phyloP scores from a whole-genome alignment of 2,888 invertebrate species.

The Nemapogon koenigi region DNA sequence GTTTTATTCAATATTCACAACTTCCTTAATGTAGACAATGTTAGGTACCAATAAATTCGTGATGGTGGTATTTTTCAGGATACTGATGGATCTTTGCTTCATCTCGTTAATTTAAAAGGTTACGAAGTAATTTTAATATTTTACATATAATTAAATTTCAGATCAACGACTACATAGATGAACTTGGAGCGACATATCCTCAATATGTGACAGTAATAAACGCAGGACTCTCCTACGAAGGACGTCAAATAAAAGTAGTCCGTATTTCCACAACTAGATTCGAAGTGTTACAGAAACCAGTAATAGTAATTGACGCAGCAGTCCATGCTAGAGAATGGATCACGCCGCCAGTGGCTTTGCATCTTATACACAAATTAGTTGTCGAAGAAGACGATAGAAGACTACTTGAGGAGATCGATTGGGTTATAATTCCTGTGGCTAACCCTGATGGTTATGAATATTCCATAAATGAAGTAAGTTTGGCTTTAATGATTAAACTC shows the following conservation, averaged over 20 bases:
- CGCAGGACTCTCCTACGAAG: slow-evolving; percentile 65
- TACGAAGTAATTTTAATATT: neutral
- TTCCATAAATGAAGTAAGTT: slow-evolving; percentile 54
- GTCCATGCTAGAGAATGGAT: slow-evolving; percentile 78
- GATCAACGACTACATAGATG: slow-evolving; percentile 57
- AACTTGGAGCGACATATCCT: slow-evolving; percentile 46
- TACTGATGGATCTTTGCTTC: neutral
- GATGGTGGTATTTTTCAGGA: no score
- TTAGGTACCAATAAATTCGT: no score
- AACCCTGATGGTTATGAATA: slow-evolving; percentile 82
- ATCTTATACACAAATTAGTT: slow-evolving; percentile 70
- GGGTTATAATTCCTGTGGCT: slow-evolving; percentile 70
- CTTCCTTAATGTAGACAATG: no score
- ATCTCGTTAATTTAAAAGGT: neutral
- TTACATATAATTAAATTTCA: slow-evolving; percentile 21
- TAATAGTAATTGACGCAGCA: slow-evolving; percentile 67
- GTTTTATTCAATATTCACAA: no score
- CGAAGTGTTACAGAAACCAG: slow-evolving; percentile 53
- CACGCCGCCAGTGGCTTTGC: slow-evolving; percentile 71
- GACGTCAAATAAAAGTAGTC: slow-evolving; percentile 64
- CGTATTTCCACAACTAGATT: slow-evolving; percentile 63
- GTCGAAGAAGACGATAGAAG: slow-evolving; percentile 52
- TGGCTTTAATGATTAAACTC: neutral
- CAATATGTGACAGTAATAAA: slow-evolving; percentile 55
- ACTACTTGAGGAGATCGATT: slow-evolving; percentile 67